Conservation (phyloP, 2,113 vertebrate species). For the Aegotheles bennettii region DNA sequence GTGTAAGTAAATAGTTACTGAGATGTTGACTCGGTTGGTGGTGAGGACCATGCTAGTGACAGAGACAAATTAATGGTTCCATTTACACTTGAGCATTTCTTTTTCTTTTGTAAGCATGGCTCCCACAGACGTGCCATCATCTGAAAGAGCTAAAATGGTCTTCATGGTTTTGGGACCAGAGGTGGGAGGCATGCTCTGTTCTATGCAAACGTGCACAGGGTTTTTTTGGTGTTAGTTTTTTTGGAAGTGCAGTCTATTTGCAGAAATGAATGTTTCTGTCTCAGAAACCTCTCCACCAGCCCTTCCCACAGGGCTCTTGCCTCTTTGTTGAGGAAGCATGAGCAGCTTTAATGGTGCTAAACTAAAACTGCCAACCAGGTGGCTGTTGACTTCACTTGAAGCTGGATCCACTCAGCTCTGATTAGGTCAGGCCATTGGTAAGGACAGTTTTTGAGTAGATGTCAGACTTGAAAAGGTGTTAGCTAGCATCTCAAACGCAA, state of each 20-base stretch:
- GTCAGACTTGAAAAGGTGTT: background rate
- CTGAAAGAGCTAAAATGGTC: background rate
- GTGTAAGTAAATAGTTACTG: background rate
- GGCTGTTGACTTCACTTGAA: background rate
- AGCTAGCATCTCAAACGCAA: rapidly evolving
- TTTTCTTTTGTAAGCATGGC: background rate
- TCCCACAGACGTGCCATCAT: background rate
- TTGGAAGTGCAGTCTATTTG: background rate
- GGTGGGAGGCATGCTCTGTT: background rate
- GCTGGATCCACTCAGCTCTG: background rate
- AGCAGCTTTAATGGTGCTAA: background rate
- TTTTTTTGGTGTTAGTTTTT: background rate
- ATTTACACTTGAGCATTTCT: background rate
- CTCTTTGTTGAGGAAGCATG: background rate
- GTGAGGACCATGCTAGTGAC: background rate
- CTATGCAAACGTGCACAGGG: rapidly evolving
- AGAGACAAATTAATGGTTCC: background rate
- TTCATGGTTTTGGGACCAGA: background rate
- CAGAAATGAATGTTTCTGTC: background rate
- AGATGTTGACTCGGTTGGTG: background rate
- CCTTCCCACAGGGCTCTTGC: background rate
- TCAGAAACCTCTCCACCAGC: background rate
- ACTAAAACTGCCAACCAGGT: background rate
- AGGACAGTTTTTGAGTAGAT: background rate
- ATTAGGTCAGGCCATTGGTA: background rate